Base-by-base conservation (phyloP, 2,888 invertebrate species). In the Vandiemenella viatica region DNA sequence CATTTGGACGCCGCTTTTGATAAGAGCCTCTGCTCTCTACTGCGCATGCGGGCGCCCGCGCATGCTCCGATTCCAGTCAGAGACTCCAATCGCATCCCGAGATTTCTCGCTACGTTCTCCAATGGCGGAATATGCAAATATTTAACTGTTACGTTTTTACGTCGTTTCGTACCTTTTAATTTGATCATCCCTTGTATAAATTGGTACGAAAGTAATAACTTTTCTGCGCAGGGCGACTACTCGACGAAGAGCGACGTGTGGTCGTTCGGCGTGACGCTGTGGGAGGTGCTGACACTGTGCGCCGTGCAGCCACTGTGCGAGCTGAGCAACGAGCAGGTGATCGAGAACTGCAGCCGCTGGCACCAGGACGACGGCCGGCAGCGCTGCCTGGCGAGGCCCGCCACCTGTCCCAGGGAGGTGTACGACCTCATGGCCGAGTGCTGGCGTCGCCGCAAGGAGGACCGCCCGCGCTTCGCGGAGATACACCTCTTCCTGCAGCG, bases 391-490 rank as follows among this genome's bases (percentile, higher is more conserved):
- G 61, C 79, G 3, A 74, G 80, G 41, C 89, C 87, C 13, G 71
- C 78, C 40, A 76, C 79, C 52, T 89, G 89, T 66, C 84, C 90
- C 37, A 75, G 83, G 55, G 90, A 92, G 66, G 83, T 92, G 53
- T 90, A 86, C 71, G 89, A 88, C 65, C 76, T 91, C 58, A 88
- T 92, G 85, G 79, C 80, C 58, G 89, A 90, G 67, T 92, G 91
- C 68, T 92, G 91, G 90, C 82, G 84, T 59, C 73, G 86, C 48
- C 80, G 82, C 59, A 82, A 85, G 45, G 72, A 75, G 47, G 83
- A 87, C 60, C 73, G 92, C 37, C 91, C 91, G 0, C 77, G 83
- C 53, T 92, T 92, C 71, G 75, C 83, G 60, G 90, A 91, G 68
- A 83, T 92, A 49, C 87, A 89, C 64, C 75, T 87, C 60, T 91